These are phyloP conservation scores for Hyperoodon ampullatus DNA, from an alignment of 2,113 vertebrate genomes.

Conservation along the genomic window DNA sequence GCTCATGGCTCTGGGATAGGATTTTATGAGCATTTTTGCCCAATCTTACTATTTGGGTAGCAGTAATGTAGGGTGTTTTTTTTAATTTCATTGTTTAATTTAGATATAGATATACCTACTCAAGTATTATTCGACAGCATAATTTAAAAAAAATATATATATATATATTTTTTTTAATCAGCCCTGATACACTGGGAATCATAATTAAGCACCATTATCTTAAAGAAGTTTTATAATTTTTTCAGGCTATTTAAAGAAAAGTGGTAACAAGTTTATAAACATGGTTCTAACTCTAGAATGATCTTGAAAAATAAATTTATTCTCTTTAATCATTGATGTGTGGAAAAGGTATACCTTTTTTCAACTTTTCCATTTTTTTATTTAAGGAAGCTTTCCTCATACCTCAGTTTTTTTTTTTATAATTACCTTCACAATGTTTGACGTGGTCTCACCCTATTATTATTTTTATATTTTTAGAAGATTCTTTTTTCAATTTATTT, in stretches of 20 bases:
- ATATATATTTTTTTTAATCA: neutral
- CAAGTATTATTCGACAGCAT: neutral
- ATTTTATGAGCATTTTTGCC: constrained; percentile 35
- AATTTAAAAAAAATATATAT: neutral
- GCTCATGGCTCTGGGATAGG: too few species aligned
- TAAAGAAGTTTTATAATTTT: neutral
- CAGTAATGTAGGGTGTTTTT: neutral
- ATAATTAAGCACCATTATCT: neutral
- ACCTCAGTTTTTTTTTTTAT: neutral
- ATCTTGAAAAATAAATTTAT: neutral
- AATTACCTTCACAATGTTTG: neutral
- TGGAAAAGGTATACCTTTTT: neutral
- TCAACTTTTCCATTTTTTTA: neutral
- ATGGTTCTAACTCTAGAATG: neutral
- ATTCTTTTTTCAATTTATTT: neutral
- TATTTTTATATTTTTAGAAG: neutral
- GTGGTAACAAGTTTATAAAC: constrained; percentile 13
- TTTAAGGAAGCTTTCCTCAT: neutral
- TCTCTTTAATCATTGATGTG: neutral
- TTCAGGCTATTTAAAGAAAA: neutral
- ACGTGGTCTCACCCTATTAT: neutral
- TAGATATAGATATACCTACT: neutral
- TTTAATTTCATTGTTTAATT: neutral
- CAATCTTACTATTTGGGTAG: neutral
- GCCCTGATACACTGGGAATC: neutral